These are phyloP conservation scores for Hecatera dysodea DNA, from an alignment of 2,888 invertebrate species.

Conservation along the genomic window DNA sequence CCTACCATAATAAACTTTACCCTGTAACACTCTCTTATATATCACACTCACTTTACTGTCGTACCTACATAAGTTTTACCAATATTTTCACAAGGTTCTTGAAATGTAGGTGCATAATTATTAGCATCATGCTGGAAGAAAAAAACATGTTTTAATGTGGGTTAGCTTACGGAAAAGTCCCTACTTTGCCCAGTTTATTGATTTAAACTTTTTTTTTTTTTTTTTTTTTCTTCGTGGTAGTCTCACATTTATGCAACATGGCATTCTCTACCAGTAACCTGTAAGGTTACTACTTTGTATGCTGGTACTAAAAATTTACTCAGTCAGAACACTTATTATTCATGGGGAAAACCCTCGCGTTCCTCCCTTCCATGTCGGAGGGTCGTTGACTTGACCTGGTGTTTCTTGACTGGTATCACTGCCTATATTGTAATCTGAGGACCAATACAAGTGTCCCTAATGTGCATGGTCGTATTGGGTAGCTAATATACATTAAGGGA, in stretches of 20 bases:
- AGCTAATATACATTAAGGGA: no score
- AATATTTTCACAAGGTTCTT: not conserved
- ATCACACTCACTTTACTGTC: not conserved
- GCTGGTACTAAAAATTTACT: not conserved
- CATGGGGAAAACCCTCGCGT: not conserved
- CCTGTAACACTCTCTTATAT: no score
- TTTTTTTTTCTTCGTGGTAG: no score
- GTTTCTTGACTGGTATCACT: not conserved
- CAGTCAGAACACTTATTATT: not conserved
- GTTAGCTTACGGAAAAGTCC: not conserved
- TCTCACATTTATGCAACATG: no score
- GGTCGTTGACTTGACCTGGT: not conserved
- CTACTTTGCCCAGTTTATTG: not conserved
- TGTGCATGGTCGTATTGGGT: no score
- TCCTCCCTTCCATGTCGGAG: not conserved
- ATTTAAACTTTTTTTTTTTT: no score
- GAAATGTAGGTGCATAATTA: not conserved
- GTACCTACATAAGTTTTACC: not conserved
- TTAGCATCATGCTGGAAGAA: no score
- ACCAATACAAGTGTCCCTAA: no score
- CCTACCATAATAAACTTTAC: no score
- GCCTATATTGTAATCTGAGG: not conserved
- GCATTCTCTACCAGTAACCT: no score
- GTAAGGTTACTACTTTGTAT: no score
- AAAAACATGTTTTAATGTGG: not conserved